Evolutionary conservation across 2,888 invertebrate genomes (phyloP).

Genomic region (Cheilosia vernalis): DNA sequence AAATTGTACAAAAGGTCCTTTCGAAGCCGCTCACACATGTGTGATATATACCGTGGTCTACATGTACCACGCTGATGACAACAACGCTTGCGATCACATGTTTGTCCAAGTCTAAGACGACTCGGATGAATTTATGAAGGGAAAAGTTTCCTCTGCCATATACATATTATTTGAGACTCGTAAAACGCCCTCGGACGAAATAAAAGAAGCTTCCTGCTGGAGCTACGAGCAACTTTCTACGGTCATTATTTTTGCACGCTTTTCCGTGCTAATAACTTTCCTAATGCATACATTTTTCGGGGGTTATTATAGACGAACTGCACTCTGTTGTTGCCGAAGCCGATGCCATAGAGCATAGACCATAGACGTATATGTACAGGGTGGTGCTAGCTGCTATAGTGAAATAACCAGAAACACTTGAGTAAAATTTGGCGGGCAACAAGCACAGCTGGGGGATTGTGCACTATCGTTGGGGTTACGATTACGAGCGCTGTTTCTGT

Average conservation of each 20-base stretch:
- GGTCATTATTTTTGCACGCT: conserved; percentile 74
- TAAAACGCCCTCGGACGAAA: conserved; percentile 47
- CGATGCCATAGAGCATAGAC: not conserved
- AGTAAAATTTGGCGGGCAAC: not conserved
- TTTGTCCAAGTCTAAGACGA: conserved; percentile 15
- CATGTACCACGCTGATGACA: conserved; percentile 27
- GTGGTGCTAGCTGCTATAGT: not conserved
- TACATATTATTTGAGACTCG: conserved; percentile 51
- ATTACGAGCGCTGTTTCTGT: conserved; percentile 69
- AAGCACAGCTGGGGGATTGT: conserved; percentile 19
- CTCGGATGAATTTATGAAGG: conserved; percentile 46
- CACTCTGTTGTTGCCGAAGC: conserved; percentile 20
- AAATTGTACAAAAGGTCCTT: conserved; percentile 50
- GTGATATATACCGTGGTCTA: not conserved
- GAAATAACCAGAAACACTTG: conserved; percentile 24
- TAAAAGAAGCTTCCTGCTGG: conserved; percentile 16
- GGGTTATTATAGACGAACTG: conserved; percentile 32
- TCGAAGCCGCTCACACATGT: conserved; percentile 36
- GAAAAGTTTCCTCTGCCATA: conserved; percentile 40
- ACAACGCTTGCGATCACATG: conserved; percentile 21
- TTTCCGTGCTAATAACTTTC: conserved; percentile 73
- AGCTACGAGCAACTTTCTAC: conserved; percentile 62
- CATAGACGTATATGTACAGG: conserved; percentile 12
- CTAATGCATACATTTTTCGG: conserved; percentile 64
- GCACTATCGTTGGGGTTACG: conserved; percentile 49